A percentile compares a stretch with the other conserved stretches of the same genome.
Conservation (phyloP, 2,113 vertebrate genomes). For the Callocephalon fimbriatum region DNA sequence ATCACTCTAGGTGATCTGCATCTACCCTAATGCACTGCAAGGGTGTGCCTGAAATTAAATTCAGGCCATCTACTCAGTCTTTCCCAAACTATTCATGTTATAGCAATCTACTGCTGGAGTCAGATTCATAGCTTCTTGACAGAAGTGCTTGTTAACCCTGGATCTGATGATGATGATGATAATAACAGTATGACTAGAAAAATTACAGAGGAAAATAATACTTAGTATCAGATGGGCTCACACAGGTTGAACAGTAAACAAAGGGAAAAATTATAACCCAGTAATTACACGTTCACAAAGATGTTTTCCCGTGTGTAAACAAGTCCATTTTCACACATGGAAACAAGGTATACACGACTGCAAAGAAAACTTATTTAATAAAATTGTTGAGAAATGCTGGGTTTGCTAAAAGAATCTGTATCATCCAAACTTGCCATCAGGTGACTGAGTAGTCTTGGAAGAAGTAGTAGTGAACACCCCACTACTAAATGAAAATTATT, state of each 20-base stretch:
- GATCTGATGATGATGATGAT: neutral
- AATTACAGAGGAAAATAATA: conserved; percentile 12
- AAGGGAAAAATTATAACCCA: conserved; percentile 4
- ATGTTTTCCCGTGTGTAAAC: neutral
- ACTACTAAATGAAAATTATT: neutral
- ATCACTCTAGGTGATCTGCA: neutral
- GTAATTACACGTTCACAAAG: conserved; percentile 9
- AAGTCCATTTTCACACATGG: neutral
- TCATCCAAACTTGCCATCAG: neutral
- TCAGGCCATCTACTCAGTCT: neutral
- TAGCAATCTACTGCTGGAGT: neutral
- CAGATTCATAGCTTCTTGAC: neutral
- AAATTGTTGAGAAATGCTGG: neutral
- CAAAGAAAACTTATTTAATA: neutral
- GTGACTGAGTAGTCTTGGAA: neutral
- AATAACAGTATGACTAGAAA: neutral
- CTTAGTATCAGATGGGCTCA: conserved; percentile 11
- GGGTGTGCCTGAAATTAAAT: conserved; percentile 38
- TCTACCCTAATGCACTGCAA: conserved; percentile 3
- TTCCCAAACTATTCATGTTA: conserved; percentile 48
- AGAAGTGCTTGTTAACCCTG: conserved; percentile 15
- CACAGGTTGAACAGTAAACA: conserved; percentile 3
- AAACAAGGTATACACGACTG: neutral
- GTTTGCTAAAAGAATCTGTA: neutral
- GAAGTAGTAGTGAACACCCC: neutral